phyloP scores from a whole-genome alignment of 2,888 invertebrate genomes.

The Drosophila austrosaltans region DNA sequence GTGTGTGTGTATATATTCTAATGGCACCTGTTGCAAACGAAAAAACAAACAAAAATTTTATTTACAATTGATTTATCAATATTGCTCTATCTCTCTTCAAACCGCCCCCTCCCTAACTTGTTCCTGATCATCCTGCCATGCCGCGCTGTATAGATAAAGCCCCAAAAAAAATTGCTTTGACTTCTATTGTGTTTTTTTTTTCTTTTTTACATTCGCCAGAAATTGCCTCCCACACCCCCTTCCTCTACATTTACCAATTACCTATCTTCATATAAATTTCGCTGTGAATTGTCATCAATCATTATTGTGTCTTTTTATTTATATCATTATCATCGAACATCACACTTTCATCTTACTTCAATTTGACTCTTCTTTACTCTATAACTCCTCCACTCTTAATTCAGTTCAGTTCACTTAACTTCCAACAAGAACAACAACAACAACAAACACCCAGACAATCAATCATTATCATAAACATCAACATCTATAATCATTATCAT shows the following conservation, averaged over 20 bases:
- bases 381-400: too few species aligned
- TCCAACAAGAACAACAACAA: slow-evolving; percentile 1
- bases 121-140: neutral
- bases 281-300: too few species aligned
- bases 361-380: too few species aligned
- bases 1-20: slow-evolving; percentile 44
- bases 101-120: neutral
- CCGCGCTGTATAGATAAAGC: slow-evolving; percentile 25
- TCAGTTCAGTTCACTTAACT: too few species aligned
- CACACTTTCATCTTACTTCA: too few species aligned
- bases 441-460: slow-evolving; percentile 31
- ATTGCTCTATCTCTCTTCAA: neutral
- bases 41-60: slow-evolving; percentile 16
- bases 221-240: too few species aligned
- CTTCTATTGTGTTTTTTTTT: too few species aligned
- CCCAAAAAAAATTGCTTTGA: too few species aligned
- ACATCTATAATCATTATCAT: neutral
- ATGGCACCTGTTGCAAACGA: slow-evolving; percentile 54
- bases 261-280: too few species aligned
- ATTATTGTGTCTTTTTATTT: slow-evolving; percentile 1
- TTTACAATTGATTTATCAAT: slow-evolving; percentile 34
- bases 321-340: too few species aligned
- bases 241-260: too few species aligned
- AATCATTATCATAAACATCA: too few species aligned
- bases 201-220: neutral